These are phyloP conservation scores for Drosophila serrata DNA, from an alignment of 1,140 invertebrate genomes.

Conservation along the genomic window DNA sequence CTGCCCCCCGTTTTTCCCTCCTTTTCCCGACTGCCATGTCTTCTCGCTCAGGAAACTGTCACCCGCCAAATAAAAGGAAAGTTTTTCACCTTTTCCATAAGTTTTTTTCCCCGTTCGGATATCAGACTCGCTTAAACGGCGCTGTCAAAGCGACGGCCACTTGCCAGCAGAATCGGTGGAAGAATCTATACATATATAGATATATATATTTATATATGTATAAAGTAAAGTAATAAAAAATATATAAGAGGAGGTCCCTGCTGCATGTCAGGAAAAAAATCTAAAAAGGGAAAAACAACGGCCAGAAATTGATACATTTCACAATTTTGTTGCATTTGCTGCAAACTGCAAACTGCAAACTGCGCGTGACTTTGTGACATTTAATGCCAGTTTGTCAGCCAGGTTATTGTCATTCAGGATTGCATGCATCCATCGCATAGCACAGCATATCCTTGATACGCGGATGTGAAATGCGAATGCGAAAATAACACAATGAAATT, in stretches of 20 bases:
- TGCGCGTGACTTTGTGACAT: conserved; percentile 80
- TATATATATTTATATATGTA: background rate
- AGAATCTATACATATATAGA: conserved; percentile 2
- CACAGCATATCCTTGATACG: conserved; percentile 17
- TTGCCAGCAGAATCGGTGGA: conserved; percentile 40
- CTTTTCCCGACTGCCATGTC: conserved; percentile 8
- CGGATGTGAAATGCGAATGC: conserved; percentile 55
- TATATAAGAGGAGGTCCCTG: conserved; percentile 10
- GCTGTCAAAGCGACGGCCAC: conserved; percentile 73
- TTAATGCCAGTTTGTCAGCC: conserved; percentile 76
- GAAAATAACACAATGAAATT: conserved; percentile 79
- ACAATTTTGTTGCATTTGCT: conserved; percentile 60
- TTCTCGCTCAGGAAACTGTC: conserved; percentile 50
- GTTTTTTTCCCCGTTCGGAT: conserved; percentile 6
- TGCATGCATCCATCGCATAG: conserved; percentile 32
- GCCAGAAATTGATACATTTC: conserved; percentile 79
- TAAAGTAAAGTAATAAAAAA: too few species aligned
- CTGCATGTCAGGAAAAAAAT: conserved; percentile 36
- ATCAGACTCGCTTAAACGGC: conserved; percentile 53
- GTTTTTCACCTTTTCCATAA: conserved; percentile 13
- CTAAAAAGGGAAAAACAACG: conserved; percentile 39
- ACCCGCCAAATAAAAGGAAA: conserved; percentile 44
- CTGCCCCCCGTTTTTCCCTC: background rate
- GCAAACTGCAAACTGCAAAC: conserved; percentile 31
- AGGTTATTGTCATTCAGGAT: conserved; percentile 39